Percentiles rank a stretch among this genome's conserved stretches.
Evolutionary conservation across 2,797 vertebrate genomes (phyloP).

Genomic region (Botia almorhae): DNA sequence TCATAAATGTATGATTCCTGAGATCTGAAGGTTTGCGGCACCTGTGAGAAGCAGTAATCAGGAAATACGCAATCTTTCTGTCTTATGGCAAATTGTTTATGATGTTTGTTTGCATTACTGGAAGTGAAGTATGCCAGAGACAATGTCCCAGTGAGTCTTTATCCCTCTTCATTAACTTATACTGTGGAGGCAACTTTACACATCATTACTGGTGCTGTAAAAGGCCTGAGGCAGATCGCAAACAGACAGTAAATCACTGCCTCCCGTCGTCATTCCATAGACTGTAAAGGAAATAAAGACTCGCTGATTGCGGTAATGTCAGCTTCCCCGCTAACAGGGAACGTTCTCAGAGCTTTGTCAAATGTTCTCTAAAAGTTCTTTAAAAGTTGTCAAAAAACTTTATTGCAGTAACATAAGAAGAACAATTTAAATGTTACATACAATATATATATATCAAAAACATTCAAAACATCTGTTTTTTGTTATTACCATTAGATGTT

Average conservation of each 20-base stretch:
- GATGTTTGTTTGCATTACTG: neutral
- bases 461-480: too few species aligned
- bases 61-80: neutral
- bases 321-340: neutral
- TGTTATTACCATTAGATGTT: too few species aligned
- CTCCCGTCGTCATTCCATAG: neutral
- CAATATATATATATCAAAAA: too few species aligned
- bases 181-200: neutral
- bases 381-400: too few species aligned
- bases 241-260: slow-evolving; percentile 8
- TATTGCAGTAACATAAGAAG: too few species aligned
- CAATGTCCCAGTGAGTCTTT: neutral
- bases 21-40: neutral
- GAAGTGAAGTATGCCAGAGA: neutral
- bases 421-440: too few species aligned
- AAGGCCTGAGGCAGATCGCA: neutral
- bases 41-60: neutral
- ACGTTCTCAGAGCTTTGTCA: too few species aligned
- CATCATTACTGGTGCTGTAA: neutral
- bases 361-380: too few species aligned
- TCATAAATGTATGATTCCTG: neutral
- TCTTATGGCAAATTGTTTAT: neutral
- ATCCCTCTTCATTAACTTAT: neutral
- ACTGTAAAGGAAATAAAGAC: neutral
- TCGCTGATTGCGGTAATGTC: neutral